phyloP scores from a whole-genome alignment of 2,888 invertebrate genomes.

The Caenorhabditis virilis region DNA sequence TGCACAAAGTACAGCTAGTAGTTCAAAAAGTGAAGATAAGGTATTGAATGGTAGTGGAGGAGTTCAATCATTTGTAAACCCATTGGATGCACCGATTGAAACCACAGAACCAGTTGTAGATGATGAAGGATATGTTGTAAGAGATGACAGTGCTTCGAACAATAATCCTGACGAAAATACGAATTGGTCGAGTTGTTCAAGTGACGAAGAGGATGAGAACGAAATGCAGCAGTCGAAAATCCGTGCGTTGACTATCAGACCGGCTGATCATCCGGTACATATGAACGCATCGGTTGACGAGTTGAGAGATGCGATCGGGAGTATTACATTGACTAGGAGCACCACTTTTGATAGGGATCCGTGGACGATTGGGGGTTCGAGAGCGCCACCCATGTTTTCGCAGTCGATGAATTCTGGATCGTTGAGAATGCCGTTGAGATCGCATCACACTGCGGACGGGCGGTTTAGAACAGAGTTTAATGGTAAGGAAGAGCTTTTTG shows the following conservation, averaged over 20 bases:
- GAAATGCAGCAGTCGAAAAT: slow-evolving; percentile 53
- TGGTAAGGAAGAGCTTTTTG: slow-evolving; percentile 27
- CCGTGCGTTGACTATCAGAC: slow-evolving; percentile 45
- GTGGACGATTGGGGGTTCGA: slow-evolving; percentile 49
- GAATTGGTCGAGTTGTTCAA: slow-evolving; percentile 54
- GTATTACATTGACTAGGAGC: slow-evolving; percentile 58
- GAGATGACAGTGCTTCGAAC: slow-evolving; percentile 11
- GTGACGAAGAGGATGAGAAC: slow-evolving; percentile 50
- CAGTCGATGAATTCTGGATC: slow-evolving; percentile 57
- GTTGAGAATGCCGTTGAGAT: slow-evolving; percentile 52
- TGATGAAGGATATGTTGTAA: slow-evolving; percentile 55
- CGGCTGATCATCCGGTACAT: slow-evolving; percentile 34
- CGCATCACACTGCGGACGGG: slow-evolving; percentile 65
- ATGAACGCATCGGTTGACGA: slow-evolving; percentile 59
- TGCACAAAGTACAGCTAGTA: slow-evolving; percentile 57
- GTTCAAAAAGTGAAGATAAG: slow-evolving; percentile 59
- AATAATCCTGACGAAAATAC: slow-evolving; percentile 40
- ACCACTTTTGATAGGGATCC: slow-evolving; percentile 66
- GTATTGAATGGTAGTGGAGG: slow-evolving; percentile 37
- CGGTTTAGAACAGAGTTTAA: slow-evolving; percentile 56
- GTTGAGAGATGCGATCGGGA: slow-evolving; percentile 62
- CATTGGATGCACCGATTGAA: slow-evolving; percentile 37
- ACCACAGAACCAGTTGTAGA: slow-evolving; percentile 34
- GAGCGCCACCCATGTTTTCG: slow-evolving; percentile 52
- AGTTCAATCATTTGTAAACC: too few species aligned